Base-by-base conservation (phyloP, 2,888 invertebrate genomes). In the Eupithecia abbreviata region DNA sequence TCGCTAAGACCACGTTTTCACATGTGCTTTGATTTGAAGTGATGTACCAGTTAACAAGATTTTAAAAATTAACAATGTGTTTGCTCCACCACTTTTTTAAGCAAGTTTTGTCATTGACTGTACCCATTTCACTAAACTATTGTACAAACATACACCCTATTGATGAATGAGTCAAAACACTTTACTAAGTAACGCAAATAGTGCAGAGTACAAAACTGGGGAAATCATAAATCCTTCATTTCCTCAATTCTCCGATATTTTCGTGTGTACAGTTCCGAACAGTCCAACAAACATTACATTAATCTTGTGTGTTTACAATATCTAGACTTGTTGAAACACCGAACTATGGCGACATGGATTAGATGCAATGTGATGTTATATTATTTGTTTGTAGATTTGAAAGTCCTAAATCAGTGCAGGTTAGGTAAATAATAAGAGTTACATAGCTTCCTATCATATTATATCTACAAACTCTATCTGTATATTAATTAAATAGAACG, bases 251-350 rank as follows among this genome's bases (percentile, higher is more conserved):
- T n/a, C 42, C 4, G 45, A 4, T 69, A 2, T 47, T 69, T 69
- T n/a, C 18, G 18, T 69, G 47, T 18, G 69, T 18, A 69, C 47
- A 45, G 4, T 45, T 30, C 43, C 45, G 68, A 30, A 42, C 66
- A 68, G 81, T 81, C 81, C 79, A 82, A 82, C 80, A 79, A 81
- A 79, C 78, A 72, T 62, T 45, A 70, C 71, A 79, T 82, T 72
- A 79, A 77, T 82, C 78, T 77, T 71, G 58, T 18, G 66, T 77
- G 80, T 81, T 81, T 81, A 81, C 76, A 78, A 79, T 79, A 76
- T 75, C 62, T 65, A 15, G 69, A 68, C 68, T 68, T 68, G 18
- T 68, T 18, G 45, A 45, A 68, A 68, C 55, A 12, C 41, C 12
- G 13, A 65, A 65, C 65, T 65, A 66, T 15, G 66, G 42, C 62